phyloP scores from a whole-genome alignment of 1,140 invertebrate genomes.

The Pseudomyrmex flavicornis region DNA sequence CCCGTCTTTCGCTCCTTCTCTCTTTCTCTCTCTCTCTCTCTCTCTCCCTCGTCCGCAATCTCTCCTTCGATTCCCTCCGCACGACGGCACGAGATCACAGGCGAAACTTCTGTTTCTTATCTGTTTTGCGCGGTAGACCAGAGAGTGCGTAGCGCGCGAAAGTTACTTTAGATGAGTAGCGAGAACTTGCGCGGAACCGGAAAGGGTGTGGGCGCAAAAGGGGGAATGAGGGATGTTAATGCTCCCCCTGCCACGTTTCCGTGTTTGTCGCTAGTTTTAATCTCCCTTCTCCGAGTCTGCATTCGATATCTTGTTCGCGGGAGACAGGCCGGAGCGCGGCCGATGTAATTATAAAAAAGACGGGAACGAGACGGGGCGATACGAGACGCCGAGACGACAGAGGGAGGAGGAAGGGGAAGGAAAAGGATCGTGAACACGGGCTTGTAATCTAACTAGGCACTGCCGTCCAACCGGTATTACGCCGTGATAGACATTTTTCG shows the following conservation, averaged over 20 bases:
- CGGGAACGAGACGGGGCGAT: conserved; percentile 39
- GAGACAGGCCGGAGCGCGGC: conserved; percentile 14
- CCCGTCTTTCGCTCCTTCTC: neutral
- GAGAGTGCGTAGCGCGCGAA: conserved; percentile 44
- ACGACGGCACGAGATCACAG: conserved; percentile 38
- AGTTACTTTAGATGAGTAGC: conserved; percentile 65
- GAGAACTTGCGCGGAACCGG: conserved; percentile 35
- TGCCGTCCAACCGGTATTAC: conserved; percentile 68
- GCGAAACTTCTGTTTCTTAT: conserved; percentile 70
- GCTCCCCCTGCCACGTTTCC: conserved; percentile 52
- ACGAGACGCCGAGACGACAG: conserved; percentile 50
- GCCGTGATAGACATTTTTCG: conserved; percentile 67
- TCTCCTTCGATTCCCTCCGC: conserved; percentile 32
- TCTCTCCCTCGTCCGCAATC: neutral
- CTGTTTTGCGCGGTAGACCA: conserved; percentile 44
- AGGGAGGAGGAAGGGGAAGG: neutral
- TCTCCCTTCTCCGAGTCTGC: conserved; percentile 49
- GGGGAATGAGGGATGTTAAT: conserved; percentile 45
- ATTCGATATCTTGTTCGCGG: conserved; percentile 62
- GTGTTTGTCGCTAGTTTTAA: conserved; percentile 73
- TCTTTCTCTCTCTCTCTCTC: conserved; percentile 11
- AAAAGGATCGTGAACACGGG: neutral
- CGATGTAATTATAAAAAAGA: conserved; percentile 75
- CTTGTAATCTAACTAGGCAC: conserved; percentile 69
- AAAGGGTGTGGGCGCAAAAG: neutral